Evolutionary conservation across 2,113 vertebrate species (phyloP).

Genomic region (Tretioscincus oriximinensis): DNA sequence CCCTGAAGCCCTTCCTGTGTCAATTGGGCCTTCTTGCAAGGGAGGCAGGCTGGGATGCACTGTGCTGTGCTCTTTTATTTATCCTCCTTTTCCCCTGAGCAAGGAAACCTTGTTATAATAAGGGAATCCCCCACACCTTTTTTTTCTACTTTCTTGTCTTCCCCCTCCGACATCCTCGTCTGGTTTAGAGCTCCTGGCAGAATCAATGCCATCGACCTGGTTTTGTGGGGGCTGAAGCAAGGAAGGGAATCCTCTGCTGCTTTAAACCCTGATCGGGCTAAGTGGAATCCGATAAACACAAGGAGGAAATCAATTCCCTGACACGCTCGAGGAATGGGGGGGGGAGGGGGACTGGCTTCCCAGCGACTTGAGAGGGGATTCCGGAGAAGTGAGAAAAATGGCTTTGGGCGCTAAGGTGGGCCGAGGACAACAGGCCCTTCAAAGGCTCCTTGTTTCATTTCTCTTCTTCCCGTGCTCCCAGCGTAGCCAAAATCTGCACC

Average conservation of each 20-base stretch:
- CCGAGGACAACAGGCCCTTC: no score
- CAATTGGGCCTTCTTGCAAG: not conserved
- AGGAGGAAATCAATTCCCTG: slow-evolving; percentile 29
- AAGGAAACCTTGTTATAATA: not conserved
- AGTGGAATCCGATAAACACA: slow-evolving; percentile 36
- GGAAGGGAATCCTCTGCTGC: slow-evolving; percentile 26
- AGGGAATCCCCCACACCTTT: slow-evolving; percentile 12
- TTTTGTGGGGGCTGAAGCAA: not conserved
- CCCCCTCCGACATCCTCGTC: not conserved
- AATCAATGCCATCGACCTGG: slow-evolving; percentile 35
- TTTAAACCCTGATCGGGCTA: slow-evolving; percentile 35
- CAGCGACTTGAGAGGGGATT: not conserved
- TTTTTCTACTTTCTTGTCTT: no score
- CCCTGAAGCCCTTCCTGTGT: no score
- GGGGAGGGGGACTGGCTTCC: not conserved
- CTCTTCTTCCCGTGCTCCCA: not conserved
- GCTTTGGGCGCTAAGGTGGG: not conserved
- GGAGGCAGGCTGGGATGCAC: not conserved
- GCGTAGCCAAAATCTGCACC: no score
- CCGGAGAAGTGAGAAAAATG: no score
- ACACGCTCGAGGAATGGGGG: slow-evolving; percentile 9
- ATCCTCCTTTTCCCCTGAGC: not conserved
- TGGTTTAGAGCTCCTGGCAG: slow-evolving; percentile 24
- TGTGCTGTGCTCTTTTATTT: no score
- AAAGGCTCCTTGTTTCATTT: not conserved